These are phyloP conservation scores for Beroe forskalii DNA, from an alignment of 37 sponge, comb jelly and placozoan species.

Conservation along the genomic window DNA sequence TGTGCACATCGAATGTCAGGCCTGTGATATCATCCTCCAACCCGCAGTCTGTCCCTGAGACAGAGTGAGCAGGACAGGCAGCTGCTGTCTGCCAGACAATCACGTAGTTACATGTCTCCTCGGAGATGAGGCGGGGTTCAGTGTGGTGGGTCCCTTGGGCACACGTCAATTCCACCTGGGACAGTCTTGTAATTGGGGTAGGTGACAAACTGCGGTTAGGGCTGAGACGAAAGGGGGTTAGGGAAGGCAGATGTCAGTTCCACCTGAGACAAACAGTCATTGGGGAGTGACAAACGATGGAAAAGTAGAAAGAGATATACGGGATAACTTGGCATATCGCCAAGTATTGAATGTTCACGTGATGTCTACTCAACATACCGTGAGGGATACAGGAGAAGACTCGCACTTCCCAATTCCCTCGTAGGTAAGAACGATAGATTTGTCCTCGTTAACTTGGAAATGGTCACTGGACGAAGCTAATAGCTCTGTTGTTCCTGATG, in stretches of 20 bases:
- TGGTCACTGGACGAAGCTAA: constrained; percentile 32
- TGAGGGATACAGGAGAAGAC: background rate
- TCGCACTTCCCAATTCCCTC: constrained; percentile 41
- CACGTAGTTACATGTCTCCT: constrained; percentile 37
- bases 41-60: background rate
- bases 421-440: constrained; percentile 6
- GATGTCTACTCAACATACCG: background rate
- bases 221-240: too few species aligned
- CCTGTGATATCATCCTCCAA: constrained; percentile 24
- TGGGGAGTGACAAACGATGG: too few species aligned
- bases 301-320: background rate
- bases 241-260: too few species aligned
- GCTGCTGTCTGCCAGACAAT: background rate
- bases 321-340: background rate
- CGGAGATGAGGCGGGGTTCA: constrained; percentile 8
- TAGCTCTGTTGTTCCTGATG: background rate
- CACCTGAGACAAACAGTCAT: too few species aligned
- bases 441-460: constrained; percentile 41
- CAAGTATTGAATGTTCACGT: background rate
- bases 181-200: too few species aligned
- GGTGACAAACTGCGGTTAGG: too few species aligned
- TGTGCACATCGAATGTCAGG: background rate
- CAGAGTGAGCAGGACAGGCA: constrained; percentile 18
- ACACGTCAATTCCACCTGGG: constrained; percentile 52
- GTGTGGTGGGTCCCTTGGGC: background rate